These are phyloP conservation scores for Salvelinus sp. DNA, from an alignment of 2,113 vertebrate genomes.

Conservation along the genomic window DNA sequence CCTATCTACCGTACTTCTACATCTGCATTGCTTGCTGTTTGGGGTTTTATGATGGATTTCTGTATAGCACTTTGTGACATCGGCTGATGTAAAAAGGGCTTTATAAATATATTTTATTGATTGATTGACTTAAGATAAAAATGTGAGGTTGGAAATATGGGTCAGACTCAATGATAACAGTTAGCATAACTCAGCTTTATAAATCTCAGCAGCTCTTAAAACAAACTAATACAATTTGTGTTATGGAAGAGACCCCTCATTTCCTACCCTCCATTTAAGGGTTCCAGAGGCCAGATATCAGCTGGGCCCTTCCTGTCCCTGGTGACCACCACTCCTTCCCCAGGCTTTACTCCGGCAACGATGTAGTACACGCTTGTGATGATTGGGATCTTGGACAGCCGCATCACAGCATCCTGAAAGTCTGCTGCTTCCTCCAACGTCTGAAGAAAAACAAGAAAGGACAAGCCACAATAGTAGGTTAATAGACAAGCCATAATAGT, in stretches of 20 bases:
- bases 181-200: not conserved
- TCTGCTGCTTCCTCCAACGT: slow-evolving; percentile 75
- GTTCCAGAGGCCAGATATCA: slow-evolving; percentile 90
- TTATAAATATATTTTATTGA: not conserved
- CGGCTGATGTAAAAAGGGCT: not conserved
- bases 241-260: not conserved
- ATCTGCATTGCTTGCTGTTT: too few species aligned
- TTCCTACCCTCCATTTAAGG: slow-evolving; percentile 79
- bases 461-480: not conserved
- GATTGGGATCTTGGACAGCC: slow-evolving; percentile 82
- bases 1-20: too few species aligned
- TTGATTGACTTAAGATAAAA: not conserved
- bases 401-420: slow-evolving; percentile 82
- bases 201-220: not conserved
- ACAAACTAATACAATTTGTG: not conserved
- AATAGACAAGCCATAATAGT: not conserved
- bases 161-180: too few species aligned
- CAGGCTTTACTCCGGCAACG: slow-evolving; percentile 76
- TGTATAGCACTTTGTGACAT: not conserved
- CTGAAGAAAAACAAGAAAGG: slow-evolving; percentile 43
- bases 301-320: slow-evolving; percentile 80
- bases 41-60: too few species aligned
- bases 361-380: slow-evolving; percentile 93
- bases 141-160: too few species aligned
- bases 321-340: slow-evolving; percentile 88